Base-by-base conservation (phyloP, 1,140 invertebrate species). In the Polyergus mexicanus region DNA sequence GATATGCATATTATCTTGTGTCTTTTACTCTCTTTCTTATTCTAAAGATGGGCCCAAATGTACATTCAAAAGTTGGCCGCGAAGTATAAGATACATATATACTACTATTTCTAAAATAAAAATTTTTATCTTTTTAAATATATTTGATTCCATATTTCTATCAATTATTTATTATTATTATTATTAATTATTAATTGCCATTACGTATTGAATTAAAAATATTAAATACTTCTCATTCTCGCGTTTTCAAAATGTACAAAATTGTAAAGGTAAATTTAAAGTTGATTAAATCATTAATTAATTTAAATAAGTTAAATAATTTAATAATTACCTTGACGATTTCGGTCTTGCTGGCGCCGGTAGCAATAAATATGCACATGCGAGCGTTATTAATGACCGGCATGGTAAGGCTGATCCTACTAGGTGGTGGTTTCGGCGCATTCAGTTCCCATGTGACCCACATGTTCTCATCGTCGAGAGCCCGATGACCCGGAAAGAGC, bases 391-490 rank as follows among this genome's bases (percentile, higher is more conserved):
- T 99, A 19, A 99, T 96, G 7, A 99, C 97, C 6, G 98, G 98
- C 85, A 98, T 97, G 3, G 99, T 99, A 60, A 99, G 94, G 3
- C 99, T 99, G 11, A 99, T 97, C 85, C 99, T 96, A 66, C 95
- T 95, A 10, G 98, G 97, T 5, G 99, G 99, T 76, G 98, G 98
- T 95, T 99, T 99, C 0, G 99, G 99, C 0, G 99, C 99, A 95
- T 99, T 98, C 2, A 95, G 96, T 69, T 99, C 98, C 1, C 97
- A 94, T 38, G 98, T 98, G 5, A 99, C 97, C 96, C 98, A 98
- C 4, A 96, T 91, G 19, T 92, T 94, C 0, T 92, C 95, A 91
- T 98, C 98, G 2, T 97, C 92, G 0, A 98, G 94, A 6, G 98
- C 92, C 2, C 78, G 78, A 95, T 99, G 98, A 51, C 96, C 96